Percentiles rank a stretch among this genome's conserved stretches.
These are phyloP conservation scores for Atta texana DNA, from an alignment of 1,140 invertebrate genomes.

Conservation along the genomic window DNA sequence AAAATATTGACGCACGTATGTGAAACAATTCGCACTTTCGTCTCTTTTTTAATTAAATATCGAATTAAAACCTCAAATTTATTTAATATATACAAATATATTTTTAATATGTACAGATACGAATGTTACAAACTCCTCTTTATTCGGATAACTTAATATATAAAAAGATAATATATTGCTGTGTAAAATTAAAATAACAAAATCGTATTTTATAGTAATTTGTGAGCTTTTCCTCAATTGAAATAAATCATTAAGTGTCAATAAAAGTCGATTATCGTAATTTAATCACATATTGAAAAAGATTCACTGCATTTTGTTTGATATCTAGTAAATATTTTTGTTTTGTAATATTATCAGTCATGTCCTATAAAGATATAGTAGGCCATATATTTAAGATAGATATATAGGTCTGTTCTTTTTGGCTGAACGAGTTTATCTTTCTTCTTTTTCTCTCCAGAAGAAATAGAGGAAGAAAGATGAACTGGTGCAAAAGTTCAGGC, in stretches of 20 bases:
- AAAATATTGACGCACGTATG: not conserved
- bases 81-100: not conserved
- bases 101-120: not conserved
- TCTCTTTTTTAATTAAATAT: not conserved
- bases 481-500: too few species aligned
- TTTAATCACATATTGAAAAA: constrained; percentile 6
- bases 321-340: constrained; percentile 5
- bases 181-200: not conserved
- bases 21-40: not conserved
- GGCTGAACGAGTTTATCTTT: too few species aligned
- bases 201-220: not conserved
- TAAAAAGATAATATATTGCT: not conserved
- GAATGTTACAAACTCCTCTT: not conserved
- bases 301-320: not conserved
- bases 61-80: not conserved
- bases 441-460: too few species aligned
- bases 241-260: not conserved
- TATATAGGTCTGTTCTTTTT: too few species aligned
- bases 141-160: not conserved
- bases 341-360: constrained; percentile 38
- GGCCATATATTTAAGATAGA: constrained; percentile 28
- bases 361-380: constrained; percentile 21
- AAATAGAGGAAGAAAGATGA: too few species aligned
- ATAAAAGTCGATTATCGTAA: not conserved
- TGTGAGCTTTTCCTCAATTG: not conserved